phyloP scores from a whole-genome alignment of 2,888 invertebrate species.

The Yponomeuta cagnagella region DNA sequence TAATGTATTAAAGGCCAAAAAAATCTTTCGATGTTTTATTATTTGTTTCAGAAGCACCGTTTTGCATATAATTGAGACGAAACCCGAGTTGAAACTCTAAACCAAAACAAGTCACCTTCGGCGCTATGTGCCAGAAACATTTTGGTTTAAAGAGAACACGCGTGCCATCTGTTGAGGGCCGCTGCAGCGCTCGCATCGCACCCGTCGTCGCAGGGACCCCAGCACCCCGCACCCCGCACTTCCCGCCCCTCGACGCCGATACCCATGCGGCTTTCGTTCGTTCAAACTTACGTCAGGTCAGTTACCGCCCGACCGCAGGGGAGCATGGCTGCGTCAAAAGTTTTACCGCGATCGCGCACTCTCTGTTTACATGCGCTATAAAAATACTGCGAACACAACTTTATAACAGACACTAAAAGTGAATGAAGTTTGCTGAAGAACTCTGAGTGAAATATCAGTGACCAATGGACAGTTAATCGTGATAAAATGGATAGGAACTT shows the following conservation, averaged over 20 bases:
- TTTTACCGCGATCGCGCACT: slow-evolving; percentile 67
- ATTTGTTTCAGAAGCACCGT: neutral
- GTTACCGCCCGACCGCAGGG: slow-evolving; percentile 76
- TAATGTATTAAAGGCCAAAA: neutral
- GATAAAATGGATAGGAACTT: slow-evolving; percentile 63
- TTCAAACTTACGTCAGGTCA: slow-evolving; percentile 76
- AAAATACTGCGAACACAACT: slow-evolving; percentile 53
- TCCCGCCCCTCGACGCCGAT: slow-evolving; percentile 41
- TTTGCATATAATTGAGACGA: neutral
- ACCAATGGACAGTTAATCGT: slow-evolving; percentile 66
- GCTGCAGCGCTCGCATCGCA: slow-evolving; percentile 66
- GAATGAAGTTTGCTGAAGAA: slow-evolving; percentile 39
- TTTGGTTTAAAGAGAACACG: slow-evolving; percentile 47
- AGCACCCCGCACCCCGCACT: slow-evolving; percentile 38
- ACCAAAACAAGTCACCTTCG: neutral
- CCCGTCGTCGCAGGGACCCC: slow-evolving; percentile 53
- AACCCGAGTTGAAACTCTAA: neutral
- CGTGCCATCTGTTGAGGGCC: slow-evolving; percentile 73
- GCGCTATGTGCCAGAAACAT: slow-evolving; percentile 6
- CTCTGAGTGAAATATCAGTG: slow-evolving; percentile 50
- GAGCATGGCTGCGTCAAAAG: slow-evolving; percentile 74
- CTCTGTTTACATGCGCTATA: slow-evolving; percentile 69
- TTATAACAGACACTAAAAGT: slow-evolving; percentile 38
- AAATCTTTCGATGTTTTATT: neutral
- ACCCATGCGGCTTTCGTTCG: slow-evolving; percentile 74